Conservation (phyloP, 1,140 invertebrate species). For the Adoxophyes honmai region DNA sequence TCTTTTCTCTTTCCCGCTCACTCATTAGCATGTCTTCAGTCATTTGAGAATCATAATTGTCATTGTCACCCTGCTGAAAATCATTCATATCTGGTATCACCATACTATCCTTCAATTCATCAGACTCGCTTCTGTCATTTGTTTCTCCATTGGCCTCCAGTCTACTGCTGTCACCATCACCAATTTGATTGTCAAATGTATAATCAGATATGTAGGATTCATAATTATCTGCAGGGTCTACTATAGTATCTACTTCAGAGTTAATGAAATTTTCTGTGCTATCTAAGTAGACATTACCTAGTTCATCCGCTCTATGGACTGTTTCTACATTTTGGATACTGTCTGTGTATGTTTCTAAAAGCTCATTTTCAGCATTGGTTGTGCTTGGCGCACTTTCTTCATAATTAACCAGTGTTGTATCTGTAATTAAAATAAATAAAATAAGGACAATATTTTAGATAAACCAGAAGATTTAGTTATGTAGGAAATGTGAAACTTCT, state of each 20-base stretch:
- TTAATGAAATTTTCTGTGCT: slow-evolving; percentile 44
- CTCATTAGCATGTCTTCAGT: slow-evolving; percentile 68
- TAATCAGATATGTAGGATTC: slow-evolving; percentile 64
- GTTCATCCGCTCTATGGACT: slow-evolving; percentile 49
- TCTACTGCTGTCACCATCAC: slow-evolving; percentile 28
- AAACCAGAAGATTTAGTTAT: too few species aligned
- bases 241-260: slow-evolving; percentile 48
- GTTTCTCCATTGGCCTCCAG: slow-evolving; percentile 32
- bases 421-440: slow-evolving; percentile 31
- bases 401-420: slow-evolving; percentile 68
- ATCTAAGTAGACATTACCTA: slow-evolving; percentile 61
- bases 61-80: slow-evolving; percentile 47
- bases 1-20: slow-evolving; percentile 81
- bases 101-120: slow-evolving; percentile 33
- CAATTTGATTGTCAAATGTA: slow-evolving; percentile 42
- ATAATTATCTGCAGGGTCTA: slow-evolving; percentile 54
- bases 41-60: slow-evolving; percentile 51
- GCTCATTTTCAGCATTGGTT: slow-evolving; percentile 40
- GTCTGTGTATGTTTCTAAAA: slow-evolving; percentile 49
- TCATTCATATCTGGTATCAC: slow-evolving; percentile 52
- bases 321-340: slow-evolving; percentile 48
- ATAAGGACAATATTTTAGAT: too few species aligned
- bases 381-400: slow-evolving; percentile 48
- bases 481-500: too few species aligned
- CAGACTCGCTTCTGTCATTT: slow-evolving; percentile 28